Base-by-base conservation (phyloP, 1,140 invertebrate species). In the Heliconius melpomene region DNA sequence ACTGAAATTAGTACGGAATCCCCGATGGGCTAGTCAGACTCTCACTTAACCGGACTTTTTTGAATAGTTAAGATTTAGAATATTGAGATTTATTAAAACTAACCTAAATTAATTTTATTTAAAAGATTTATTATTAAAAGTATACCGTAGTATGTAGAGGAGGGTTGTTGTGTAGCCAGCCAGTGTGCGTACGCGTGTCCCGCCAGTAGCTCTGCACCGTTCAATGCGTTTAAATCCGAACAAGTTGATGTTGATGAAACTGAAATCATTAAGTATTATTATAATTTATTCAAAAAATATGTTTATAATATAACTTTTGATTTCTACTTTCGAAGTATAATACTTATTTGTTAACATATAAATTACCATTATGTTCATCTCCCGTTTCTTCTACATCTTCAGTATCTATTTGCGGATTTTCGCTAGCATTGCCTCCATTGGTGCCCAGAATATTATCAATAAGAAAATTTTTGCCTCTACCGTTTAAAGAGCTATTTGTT, bases 361-460 rank as follows among this genome's bases (percentile, higher is more conserved):
- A 75, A n/a, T 70, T 84, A 94, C 92, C 91, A 81, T 93, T 93
- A 79, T 93, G 91, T 82, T 94, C 93, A 87, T 94, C 93, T 18
- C 89, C 85, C 23, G 83, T 82, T 84, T 92, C 93, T 83, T 92
- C 89, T 75, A 86, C 81, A 57, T 83, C 81, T 74, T 89, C 89
- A 82, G 32, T 79, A 50, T 90, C 79, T 46, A 9, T 60, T 75
- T 80, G 81, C 8, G 73, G 74, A 9, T 66, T 66, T 11, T 66
- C 60, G 1, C 26, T 2, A 2, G 3, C 60, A 77, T 80, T 85
- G 79, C 80, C 88, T 77, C 87, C 89, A 83, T 89, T 86, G 78
- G 90, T 92, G 26, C 93, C 93, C 87, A 94, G 88, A 81, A 94
- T 93, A 88, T 85, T 93, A 81, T 94, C 93, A 79, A 94, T 94